A percentile compares a stretch with the other conserved stretches of the same genome.
phyloP scores from a whole-genome alignment of 2,797 vertebrate genomes.

The Naso thynnoides region DNA sequence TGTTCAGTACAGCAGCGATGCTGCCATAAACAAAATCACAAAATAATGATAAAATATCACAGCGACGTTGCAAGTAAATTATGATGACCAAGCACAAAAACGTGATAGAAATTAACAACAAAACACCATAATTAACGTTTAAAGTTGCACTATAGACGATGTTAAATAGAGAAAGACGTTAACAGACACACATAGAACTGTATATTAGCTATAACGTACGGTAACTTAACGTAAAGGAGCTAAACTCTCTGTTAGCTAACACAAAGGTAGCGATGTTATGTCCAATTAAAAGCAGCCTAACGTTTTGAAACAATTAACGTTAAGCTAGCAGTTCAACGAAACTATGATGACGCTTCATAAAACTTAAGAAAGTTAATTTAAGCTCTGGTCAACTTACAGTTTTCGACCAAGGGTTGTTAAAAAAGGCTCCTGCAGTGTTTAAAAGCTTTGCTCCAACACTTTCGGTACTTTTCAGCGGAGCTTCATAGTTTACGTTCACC shows the following conservation, averaged over 20 bases:
- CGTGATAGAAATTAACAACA: background rate
- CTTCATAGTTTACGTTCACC: conserved; percentile 42
- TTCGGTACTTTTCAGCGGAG: conserved; percentile 30
- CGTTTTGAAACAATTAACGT: conserved; percentile 11
- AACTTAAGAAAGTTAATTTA: background rate
- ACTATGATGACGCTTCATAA: too few species aligned
- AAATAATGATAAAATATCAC: background rate
- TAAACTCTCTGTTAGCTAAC: background rate
- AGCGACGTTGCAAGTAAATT: background rate
- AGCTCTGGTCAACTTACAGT: conserved; percentile 60
- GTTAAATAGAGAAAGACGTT: background rate
- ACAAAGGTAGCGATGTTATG: background rate
- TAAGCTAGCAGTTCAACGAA: conserved; percentile 5
- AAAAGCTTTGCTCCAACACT: conserved; percentile 11
- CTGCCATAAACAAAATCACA: background rate
- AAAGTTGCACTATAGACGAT: background rate
- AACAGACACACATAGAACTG: too few species aligned
- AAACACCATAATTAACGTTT: background rate
- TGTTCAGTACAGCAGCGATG: background rate
- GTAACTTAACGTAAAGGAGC: too few species aligned
- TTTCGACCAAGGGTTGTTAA: conserved; percentile 27
- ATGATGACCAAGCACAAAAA: background rate
- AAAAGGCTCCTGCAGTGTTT: background rate
- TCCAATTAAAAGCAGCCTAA: background rate
- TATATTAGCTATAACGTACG: too few species aligned